Evolutionary conservation across 2,797 vertebrate species (phyloP).

Genomic region (Capromys pilorides): DNA sequence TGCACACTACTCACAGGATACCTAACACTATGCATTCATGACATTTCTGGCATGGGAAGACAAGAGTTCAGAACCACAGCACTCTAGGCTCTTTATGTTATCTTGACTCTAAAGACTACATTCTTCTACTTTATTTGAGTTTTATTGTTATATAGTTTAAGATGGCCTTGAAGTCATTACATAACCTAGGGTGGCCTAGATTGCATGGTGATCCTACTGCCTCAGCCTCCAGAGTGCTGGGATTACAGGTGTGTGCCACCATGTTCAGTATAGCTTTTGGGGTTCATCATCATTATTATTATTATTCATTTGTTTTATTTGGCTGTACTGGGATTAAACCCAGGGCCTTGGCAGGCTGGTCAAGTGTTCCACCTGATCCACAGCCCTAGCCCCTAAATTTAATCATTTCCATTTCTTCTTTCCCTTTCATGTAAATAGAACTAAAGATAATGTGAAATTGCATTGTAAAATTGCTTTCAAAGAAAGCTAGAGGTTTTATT

Average conservation of each 20-base stretch:
- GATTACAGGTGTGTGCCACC: not conserved
- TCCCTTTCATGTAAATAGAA: constrained; percentile 6
- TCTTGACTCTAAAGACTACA: not conserved
- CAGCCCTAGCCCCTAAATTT: not conserved
- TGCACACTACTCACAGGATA: too few species aligned
- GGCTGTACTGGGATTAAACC: not conserved
- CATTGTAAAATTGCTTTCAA: constrained; percentile 34
- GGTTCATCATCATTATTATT: too few species aligned
- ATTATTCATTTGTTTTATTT: not conserved
- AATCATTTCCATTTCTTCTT: not conserved
- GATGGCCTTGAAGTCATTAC: not conserved
- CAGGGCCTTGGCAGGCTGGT: not conserved
- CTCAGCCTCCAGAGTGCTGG: not conserved
- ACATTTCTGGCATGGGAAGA: not conserved
- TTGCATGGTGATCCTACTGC: not conserved
- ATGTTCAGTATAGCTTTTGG: not conserved
- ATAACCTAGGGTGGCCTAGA: not conserved
- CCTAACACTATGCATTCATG: accelerated
- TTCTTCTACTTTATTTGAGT: not conserved
- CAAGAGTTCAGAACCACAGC: not conserved
- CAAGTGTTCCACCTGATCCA: not conserved
- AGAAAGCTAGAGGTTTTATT: not conserved
- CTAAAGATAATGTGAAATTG: not conserved
- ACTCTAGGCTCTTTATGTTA: not conserved
- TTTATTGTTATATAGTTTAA: not conserved